Evolutionary conservation across 1,140 invertebrate species (phyloP).

Genomic region (Ceratina japonica): DNA sequence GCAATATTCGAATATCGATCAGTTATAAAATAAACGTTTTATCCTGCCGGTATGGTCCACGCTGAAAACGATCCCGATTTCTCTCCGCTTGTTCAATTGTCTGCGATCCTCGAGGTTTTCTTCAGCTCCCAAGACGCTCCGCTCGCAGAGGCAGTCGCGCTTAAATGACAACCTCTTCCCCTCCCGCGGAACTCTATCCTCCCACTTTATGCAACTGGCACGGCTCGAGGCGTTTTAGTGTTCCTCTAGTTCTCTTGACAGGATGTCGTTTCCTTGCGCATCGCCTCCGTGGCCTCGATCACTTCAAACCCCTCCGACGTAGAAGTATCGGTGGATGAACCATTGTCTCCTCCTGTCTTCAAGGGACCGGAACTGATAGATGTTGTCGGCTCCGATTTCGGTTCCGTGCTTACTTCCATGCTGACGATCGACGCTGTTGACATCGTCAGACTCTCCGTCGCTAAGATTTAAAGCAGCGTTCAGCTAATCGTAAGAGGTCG

Average conservation of each 20-base stretch:
- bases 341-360: conserved; percentile 16
- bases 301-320: conserved; percentile 64
- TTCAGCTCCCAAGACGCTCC: not conserved
- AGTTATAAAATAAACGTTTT: conserved; percentile 12
- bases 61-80: not conserved
- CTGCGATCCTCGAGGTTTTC: conserved; percentile 7
- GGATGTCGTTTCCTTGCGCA: conserved; percentile 30
- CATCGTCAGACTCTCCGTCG: conserved; percentile 9
- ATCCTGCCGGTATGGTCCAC: not conserved
- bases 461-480: conserved; percentile 37
- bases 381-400: not conserved
- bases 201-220: conserved; percentile 18
- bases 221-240: conserved; percentile 20
- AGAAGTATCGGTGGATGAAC: conserved; percentile 38
- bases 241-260: conserved; percentile 23
- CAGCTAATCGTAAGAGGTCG: not conserved
- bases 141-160: conserved; percentile 9
- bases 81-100: not conserved
- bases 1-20: not conserved
- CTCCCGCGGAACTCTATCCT: not conserved
- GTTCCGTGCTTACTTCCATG: not conserved
- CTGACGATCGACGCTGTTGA: not conserved
- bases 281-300: conserved; percentile 54
- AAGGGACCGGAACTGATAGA: conserved; percentile 26
- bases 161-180: conserved; percentile 31